Base-by-base conservation (phyloP, 2,113 vertebrate species). In the Lagenorhynchus albirostris region DNA sequence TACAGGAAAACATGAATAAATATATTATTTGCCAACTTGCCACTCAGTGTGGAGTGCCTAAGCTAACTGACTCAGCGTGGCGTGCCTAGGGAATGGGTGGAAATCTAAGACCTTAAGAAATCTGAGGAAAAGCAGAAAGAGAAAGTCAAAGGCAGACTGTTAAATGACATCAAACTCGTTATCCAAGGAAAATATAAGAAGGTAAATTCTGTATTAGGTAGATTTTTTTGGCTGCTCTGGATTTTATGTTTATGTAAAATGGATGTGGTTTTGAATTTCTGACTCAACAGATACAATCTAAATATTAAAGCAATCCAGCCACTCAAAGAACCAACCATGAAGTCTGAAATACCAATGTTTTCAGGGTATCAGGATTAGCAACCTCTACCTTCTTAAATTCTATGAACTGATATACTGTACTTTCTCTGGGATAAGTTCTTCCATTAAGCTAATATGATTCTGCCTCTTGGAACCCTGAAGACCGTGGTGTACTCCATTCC, bases 181-280 rank as follows among this genome's bases (percentile, higher is more conserved):
- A 94, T 82, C 58, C 47, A 95, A 91, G 53, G 55, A 86, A 91
- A 93, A 94, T 74, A 74, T 62, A 91, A 1, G 33, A 96, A 80
- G 55, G 58, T 38, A 95, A 82, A 89, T 80, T 74, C 81, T 95
- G 38, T 93, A 86, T 13, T 17, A 86, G 53, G 77, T 41, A 94
- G 41, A 93, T 89, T 89, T 86, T 84, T 86, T 65, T 26, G 65
- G 65, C 79, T 97, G 29, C 58, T 94, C 38, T 58, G 73, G 50
- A 94, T 74, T 96, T 86, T 90, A 92, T 70, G 50, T 91, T 84
- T 89, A 91, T 89, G 71, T 91, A 97, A 77, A 86, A 93, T 65
- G 77, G 62, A 65, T 87, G 11, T 76, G 71, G 60, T 60, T 83
- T 77, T 82, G 23, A 53, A 94, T 94, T 91, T 96, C 38, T 84